phyloP scores from a whole-genome alignment of 2,888 invertebrate genomes.

The Pocota personata region DNA sequence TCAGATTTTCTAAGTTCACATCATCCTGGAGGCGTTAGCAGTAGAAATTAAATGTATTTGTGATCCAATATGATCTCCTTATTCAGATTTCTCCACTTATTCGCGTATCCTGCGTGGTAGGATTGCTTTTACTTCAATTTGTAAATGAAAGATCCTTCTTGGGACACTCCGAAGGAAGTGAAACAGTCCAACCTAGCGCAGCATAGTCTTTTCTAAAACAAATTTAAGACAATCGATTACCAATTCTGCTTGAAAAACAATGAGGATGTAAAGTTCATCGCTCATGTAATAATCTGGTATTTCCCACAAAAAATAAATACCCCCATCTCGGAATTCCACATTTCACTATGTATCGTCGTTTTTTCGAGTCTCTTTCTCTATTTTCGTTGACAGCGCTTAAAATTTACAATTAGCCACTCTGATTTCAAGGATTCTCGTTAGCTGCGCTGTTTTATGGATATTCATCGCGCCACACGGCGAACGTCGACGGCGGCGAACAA shows the following conservation, averaged over 20 bases:
- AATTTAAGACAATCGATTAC: no score
- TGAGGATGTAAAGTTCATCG: not conserved
- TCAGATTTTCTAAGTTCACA: no score
- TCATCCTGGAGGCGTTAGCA: no score
- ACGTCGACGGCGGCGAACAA: not conserved
- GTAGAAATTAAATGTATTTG: no score
- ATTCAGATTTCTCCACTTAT: no score
- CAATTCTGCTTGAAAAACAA: not conserved
- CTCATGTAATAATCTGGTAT: not conserved
- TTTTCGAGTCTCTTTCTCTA: slow-evolving; percentile 3
- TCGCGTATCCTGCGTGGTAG: no score
- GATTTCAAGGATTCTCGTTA: slow-evolving; percentile 57
- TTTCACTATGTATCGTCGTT: not conserved
- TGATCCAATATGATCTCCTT: no score
- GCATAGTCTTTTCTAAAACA: no score
- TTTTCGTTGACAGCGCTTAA: slow-evolving; percentile 65
- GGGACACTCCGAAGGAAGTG: no score
- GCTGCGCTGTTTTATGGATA: slow-evolving; percentile 11
- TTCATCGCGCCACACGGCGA: slow-evolving; percentile 10
- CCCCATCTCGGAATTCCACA: not conserved
- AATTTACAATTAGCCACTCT: slow-evolving; percentile 65
- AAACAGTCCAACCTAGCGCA: no score
- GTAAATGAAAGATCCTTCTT: no score
- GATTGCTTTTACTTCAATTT: no score
- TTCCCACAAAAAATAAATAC: not conserved